phyloP scores from a whole-genome alignment of 2,113 vertebrate genomes.

The Tragelaphus strepsiceros region DNA sequence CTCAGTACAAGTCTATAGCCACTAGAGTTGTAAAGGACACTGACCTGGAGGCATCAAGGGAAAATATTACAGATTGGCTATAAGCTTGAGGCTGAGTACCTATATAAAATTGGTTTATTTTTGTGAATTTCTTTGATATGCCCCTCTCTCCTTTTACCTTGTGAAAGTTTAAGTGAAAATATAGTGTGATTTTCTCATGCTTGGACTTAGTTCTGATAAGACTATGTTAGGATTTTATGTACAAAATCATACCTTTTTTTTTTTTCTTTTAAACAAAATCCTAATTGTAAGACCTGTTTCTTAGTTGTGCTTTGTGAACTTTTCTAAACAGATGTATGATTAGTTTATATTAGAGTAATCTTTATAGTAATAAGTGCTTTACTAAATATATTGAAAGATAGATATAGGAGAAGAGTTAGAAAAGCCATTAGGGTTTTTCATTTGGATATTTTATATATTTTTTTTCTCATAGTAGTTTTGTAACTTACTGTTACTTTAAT shows the following conservation, averaged over 20 bases:
- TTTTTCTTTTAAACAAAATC: not conserved
- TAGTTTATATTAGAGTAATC: not conserved
- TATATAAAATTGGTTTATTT: not conserved
- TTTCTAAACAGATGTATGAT: not conserved
- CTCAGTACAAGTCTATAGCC: not conserved
- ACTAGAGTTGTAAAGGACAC: not conserved
- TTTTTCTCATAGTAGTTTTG: not conserved
- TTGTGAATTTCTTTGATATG: not conserved
- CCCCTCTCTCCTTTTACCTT: not conserved
- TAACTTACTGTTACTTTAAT: not conserved
- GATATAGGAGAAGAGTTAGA: not conserved
- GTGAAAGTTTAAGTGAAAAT: not conserved
- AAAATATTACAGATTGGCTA: not conserved
- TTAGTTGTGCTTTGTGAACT: not conserved
- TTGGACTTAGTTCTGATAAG: slow-evolving; percentile 13
- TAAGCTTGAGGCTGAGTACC: not conserved
- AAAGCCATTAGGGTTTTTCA: not conserved
- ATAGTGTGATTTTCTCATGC: not conserved
- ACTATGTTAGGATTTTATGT: not conserved
- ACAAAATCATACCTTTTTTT: not conserved
- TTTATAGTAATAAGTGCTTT: not conserved
- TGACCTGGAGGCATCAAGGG: not conserved
- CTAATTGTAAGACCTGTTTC: slow-evolving; percentile 6
- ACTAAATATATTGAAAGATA: not conserved
- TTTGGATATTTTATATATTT: not conserved